Conservation (phyloP, 2,888 invertebrate genomes). For the Pachydiplax longipennis region DNA sequence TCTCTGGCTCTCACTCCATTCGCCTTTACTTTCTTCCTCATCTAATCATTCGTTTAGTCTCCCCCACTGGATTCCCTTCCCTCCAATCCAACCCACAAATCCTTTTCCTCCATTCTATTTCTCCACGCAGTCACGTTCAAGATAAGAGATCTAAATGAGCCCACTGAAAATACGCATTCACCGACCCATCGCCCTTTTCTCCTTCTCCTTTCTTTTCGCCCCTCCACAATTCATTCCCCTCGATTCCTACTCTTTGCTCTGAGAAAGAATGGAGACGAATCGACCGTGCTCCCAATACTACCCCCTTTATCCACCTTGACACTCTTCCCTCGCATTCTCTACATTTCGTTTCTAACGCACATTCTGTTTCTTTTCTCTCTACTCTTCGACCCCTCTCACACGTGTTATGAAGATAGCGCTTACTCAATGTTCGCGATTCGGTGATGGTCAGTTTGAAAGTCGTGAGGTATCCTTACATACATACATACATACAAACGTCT, state of each 20-base stretch:
- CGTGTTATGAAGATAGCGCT: too few species aligned
- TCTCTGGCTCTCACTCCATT: background rate
- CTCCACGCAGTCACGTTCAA: background rate
- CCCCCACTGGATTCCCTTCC: too few species aligned
- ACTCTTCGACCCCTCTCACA: background rate
- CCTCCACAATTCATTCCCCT: background rate
- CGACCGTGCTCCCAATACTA: background rate
- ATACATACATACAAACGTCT: too few species aligned
- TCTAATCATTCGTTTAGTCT: too few species aligned
- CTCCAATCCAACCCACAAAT: background rate
- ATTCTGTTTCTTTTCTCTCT: background rate
- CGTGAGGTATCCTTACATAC: too few species aligned
- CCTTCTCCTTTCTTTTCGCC: background rate
- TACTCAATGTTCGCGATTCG: too few species aligned
- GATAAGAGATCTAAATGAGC: slow-evolving; percentile 28
- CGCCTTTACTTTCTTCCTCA: background rate
- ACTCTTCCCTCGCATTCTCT: background rate
- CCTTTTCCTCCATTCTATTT: background rate
- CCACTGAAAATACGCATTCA: background rate
- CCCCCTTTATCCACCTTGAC: background rate
- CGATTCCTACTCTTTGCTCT: background rate
- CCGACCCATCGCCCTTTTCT: background rate
- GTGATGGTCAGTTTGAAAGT: too few species aligned
- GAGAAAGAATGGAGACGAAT: background rate
- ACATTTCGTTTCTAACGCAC: background rate